These are phyloP conservation scores for Grammomys dolichurus DNA, from an alignment of 2,113 vertebrate genomes.

Conservation along the genomic window DNA sequence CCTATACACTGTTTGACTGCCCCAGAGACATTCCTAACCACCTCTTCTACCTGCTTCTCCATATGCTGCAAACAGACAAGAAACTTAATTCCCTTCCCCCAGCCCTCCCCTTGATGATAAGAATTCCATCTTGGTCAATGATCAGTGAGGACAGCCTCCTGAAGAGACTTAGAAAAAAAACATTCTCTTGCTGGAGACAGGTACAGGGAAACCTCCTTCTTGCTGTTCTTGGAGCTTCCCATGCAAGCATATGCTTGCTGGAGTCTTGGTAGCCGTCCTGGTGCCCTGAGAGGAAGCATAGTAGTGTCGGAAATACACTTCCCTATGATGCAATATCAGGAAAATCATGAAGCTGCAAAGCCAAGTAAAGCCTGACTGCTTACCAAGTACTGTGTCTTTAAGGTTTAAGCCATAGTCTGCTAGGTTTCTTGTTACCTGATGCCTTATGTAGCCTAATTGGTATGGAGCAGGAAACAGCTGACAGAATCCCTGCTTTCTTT, in stretches of 20 bases:
- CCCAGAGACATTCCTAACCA: background rate
- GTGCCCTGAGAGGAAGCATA: background rate
- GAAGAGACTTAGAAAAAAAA: background rate
- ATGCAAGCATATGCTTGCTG: background rate
- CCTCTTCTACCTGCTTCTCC: background rate
- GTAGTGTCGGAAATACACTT: background rate
- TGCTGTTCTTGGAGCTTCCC: background rate
- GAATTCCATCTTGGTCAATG: background rate
- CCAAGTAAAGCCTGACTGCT: background rate
- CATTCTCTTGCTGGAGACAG: background rate
- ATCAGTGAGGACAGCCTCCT: background rate
- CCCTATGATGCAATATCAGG: background rate
- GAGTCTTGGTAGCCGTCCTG: background rate
- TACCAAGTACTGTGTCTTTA: background rate
- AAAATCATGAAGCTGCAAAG: background rate
- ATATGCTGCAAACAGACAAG: background rate
- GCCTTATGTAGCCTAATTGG: background rate
- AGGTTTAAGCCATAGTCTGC: background rate
- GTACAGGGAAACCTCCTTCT: background rate
- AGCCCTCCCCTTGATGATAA: background rate
- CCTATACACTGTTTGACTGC: background rate
- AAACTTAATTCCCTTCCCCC: background rate
- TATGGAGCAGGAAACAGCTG: background rate
- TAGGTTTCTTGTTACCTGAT: background rate
- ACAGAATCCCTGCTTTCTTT: background rate